A percentile compares a stretch with the other conserved stretches of the same genome.
These are phyloP conservation scores for Anguilla japonica DNA, from an alignment of 2,113 vertebrate genomes.

Conservation along the genomic window DNA sequence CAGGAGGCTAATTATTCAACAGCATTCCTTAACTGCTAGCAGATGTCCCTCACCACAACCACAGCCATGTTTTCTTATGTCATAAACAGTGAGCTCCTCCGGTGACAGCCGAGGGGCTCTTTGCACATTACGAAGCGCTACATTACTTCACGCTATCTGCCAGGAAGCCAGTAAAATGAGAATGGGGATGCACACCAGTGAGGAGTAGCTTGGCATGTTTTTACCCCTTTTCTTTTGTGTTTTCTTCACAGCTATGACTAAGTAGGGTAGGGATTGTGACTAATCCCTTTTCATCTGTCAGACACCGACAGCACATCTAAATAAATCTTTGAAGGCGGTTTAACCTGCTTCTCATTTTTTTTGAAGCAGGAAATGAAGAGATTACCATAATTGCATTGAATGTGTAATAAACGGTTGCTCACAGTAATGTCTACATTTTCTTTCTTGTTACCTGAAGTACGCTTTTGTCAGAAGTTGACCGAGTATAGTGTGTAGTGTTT, in stretches of 20 bases:
- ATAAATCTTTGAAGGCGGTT: neutral
- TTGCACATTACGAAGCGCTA: neutral
- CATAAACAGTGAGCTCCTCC: neutral
- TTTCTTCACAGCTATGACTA: neutral
- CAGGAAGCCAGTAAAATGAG: neutral
- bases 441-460: conserved; percentile 5
- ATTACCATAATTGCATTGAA: neutral
- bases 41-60: conserved; percentile 49
- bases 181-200: neutral
- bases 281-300: neutral
- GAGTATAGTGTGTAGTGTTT: neutral
- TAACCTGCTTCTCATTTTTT: neutral
- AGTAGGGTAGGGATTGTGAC: neutral
- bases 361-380: neutral
- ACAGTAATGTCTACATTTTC: conserved; percentile 2
- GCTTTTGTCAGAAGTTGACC: neutral
- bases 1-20: conserved; percentile 30
- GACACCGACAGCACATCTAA: neutral
- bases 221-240: neutral
- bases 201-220: neutral
- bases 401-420: neutral
- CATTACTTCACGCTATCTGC: neutral
- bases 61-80: neutral
- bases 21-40: conserved; percentile 47
- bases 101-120: neutral